Evolutionary conservation across 2,797 vertebrate species (phyloP).

Genomic region (Sciurus carolinensis): DNA sequence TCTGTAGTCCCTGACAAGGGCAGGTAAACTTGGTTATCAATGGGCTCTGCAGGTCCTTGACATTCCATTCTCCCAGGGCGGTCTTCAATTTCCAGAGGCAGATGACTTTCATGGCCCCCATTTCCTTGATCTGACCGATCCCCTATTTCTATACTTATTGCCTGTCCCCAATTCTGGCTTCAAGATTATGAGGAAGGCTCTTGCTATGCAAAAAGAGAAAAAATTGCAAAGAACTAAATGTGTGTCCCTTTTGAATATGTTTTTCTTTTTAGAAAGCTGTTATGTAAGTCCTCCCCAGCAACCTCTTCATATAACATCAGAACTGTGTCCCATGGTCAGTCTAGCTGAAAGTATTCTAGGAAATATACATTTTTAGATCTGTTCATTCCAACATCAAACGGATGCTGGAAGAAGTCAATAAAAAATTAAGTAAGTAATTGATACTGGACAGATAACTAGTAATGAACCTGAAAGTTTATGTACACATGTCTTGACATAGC

Average conservation of each 20-base stretch:
- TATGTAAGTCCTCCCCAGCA: neutral
- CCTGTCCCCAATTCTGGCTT: too few species aligned
- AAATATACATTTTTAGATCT: neutral
- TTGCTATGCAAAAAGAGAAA: neutral
- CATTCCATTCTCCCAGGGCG: too few species aligned
- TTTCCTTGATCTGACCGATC: too few species aligned
- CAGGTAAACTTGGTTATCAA: too few species aligned
- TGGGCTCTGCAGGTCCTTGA: too few species aligned
- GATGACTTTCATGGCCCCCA: too few species aligned
- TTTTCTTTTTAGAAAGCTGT: neutral
- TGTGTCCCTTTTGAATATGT: neutral
- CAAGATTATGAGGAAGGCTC: neutral
- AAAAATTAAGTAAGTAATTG: neutral
- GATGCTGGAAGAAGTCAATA: neutral
- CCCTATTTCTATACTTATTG: too few species aligned
- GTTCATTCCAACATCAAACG: neutral
- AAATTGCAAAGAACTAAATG: neutral
- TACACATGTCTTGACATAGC: neutral
- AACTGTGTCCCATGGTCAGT: neutral
- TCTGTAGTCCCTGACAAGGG: too few species aligned
- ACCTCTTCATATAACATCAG: neutral
- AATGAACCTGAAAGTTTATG: neutral
- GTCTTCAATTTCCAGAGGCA: too few species aligned
- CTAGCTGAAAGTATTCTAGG: neutral
- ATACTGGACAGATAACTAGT: neutral